phyloP scores from a whole-genome alignment of 1,140 invertebrate genomes.

The Drosophila sp. region DNA sequence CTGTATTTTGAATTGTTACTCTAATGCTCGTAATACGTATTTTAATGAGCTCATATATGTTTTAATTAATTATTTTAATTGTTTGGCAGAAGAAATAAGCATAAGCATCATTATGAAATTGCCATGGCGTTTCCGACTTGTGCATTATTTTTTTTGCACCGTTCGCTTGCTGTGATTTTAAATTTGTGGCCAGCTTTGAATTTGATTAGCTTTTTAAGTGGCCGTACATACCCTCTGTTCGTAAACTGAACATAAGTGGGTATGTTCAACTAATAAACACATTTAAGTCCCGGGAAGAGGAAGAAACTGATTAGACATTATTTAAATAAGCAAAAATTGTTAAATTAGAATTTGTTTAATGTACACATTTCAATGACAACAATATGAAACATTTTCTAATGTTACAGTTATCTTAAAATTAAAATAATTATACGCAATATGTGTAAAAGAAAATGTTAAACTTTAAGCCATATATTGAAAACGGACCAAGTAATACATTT shows the following conservation, averaged over 20 bases:
- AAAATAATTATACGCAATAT: too few species aligned
- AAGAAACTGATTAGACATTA: background rate
- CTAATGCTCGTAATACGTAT: constrained; percentile 35
- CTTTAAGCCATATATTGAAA: too few species aligned
- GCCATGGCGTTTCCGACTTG: constrained; percentile 58
- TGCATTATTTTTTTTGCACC: constrained; percentile 32
- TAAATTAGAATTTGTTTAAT: too few species aligned
- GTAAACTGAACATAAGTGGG: background rate
- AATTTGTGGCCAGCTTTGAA: constrained; percentile 47
- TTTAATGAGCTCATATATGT: constrained; percentile 73
- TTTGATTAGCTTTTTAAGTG: constrained; percentile 39
- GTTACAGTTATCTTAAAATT: too few species aligned
- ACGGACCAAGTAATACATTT: too few species aligned
- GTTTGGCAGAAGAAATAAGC: constrained; percentile 22
- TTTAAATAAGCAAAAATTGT: too few species aligned
- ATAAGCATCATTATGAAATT: constrained; percentile 65
- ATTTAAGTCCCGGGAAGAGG: too few species aligned
- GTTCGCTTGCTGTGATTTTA: constrained; percentile 46
- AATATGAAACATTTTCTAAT: too few species aligned
- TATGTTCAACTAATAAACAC: background rate
- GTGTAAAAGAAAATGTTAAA: too few species aligned
- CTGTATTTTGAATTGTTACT: constrained; percentile 17
- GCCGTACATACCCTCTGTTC: constrained; percentile 9
- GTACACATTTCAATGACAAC: too few species aligned
- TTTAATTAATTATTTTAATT: constrained; percentile 81